Percentiles rank a stretch among this genome's conserved stretches.
Conservation (phyloP, 2,113 vertebrate genomes). For the Prolemur simus region DNA sequence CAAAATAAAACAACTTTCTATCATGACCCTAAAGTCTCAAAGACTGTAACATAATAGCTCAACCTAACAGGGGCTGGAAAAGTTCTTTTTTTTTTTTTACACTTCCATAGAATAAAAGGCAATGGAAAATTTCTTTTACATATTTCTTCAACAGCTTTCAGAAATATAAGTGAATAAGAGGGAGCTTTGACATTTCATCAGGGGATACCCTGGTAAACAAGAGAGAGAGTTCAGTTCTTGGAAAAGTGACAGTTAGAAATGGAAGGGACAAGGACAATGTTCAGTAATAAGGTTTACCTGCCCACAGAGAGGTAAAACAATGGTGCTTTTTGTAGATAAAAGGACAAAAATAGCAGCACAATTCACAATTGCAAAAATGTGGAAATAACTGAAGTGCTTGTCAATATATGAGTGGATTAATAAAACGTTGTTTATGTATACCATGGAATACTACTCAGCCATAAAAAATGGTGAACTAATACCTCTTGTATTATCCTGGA, state of each 20-base stretch:
- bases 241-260: background rate
- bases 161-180: background rate
- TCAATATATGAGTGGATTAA: too few relatives aligned
- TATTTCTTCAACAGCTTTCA: constrained; percentile 2
- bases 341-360: background rate
- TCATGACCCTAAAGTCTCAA: background rate
- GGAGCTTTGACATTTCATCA: background rate
- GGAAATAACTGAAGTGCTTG: too few relatives aligned
- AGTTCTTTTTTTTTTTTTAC: background rate
- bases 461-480: too few relatives aligned
- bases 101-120: too few relatives aligned
- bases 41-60: background rate
- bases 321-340: background rate
- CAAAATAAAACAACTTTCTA: background rate
- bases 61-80: background rate
- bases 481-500: too few relatives aligned
- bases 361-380: too few relatives aligned
- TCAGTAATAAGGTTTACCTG: background rate
- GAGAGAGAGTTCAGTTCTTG: background rate
- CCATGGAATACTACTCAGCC: too few relatives aligned
- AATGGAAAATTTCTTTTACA: background rate
- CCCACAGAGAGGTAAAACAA: background rate
- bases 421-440: too few relatives aligned
- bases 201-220: background rate
- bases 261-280: background rate